phyloP scores from a whole-genome alignment of 2,113 vertebrate genomes.

The Callithrix jacchus region DNA sequence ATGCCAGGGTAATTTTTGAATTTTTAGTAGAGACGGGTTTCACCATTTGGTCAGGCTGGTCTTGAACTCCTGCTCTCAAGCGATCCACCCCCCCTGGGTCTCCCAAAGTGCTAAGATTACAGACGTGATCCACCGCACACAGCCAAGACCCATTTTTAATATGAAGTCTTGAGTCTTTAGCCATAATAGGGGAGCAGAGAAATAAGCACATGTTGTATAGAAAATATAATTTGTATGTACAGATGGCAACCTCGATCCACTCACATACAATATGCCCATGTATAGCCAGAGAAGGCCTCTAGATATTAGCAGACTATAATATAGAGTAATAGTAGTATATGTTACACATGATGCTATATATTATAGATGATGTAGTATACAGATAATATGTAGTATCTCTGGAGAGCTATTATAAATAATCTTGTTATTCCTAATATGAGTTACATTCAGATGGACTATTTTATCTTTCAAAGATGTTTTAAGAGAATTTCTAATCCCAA shows the following conservation, averaged over 20 bases:
- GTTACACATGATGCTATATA: too few species aligned
- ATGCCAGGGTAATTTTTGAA: too few species aligned
- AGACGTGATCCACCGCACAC: too few species aligned
- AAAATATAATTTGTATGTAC: background rate
- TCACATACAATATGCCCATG: background rate
- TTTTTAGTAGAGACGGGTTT: too few species aligned
- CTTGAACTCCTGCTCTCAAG: too few species aligned
- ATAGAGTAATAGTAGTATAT: background rate
- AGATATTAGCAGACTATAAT: background rate
- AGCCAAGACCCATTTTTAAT: background rate
- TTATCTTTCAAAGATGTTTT: background rate
- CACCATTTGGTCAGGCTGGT: too few species aligned
- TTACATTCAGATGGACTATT: background rate
- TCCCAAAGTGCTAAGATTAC: too few species aligned
- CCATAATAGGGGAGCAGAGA: background rate
- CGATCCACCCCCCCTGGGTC: rapidly evolving
- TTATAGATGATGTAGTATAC: too few species aligned
- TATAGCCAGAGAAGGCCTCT: background rate
- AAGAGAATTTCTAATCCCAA: background rate
- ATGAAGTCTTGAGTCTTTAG: background rate
- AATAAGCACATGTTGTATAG: background rate
- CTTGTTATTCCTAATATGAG: background rate
- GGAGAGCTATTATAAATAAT: background rate
- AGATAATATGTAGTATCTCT: background rate
- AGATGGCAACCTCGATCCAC: rapidly evolving